Percentiles rank a stretch among this genome's conserved stretches.
Evolutionary conservation across 2,797 vertebrate species (phyloP).

Genomic region (Coregonus ussuriensis): DNA sequence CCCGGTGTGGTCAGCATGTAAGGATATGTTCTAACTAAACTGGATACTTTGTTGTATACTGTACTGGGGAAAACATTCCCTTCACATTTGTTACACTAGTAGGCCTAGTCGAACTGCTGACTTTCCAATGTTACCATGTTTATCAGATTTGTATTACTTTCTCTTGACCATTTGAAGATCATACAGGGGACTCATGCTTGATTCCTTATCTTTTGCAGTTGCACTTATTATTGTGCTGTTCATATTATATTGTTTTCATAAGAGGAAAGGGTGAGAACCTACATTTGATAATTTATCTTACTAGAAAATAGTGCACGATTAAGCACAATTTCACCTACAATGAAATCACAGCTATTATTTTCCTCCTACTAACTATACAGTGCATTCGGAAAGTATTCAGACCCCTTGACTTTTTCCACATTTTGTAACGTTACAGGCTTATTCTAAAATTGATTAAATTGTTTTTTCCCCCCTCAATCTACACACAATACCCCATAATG

Average conservation of each 20-base stretch:
- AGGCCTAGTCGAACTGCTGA: not conserved
- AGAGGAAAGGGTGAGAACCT: constrained; percentile 70
- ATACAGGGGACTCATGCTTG: not conserved
- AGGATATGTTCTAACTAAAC: not conserved
- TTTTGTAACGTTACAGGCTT: too few relatives aligned
- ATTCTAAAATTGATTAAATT: too few relatives aligned
- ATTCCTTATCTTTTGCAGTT: constrained; percentile 30
- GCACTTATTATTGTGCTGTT: rapidly evolving
- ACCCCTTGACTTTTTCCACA: too few relatives aligned
- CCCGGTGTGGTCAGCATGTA: not conserved
- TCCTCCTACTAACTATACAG: not conserved
- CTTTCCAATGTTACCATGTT: not conserved
- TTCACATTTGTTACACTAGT: not conserved
- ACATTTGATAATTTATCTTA: constrained; percentile 12
- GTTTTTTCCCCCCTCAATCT: too few relatives aligned
- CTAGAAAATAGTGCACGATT: not conserved
- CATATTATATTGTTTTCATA: constrained; percentile 14
- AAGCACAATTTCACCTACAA: not conserved
- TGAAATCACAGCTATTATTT: not conserved
- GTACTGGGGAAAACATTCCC: not conserved
- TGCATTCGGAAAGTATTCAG: too few relatives aligned
- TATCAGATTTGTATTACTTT: not conserved
- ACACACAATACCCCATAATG: too few relatives aligned
- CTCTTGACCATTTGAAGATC: not conserved
- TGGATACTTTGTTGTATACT: not conserved